Base-by-base conservation (phyloP, 2,888 invertebrate species). In the Hymenopus coronatus region DNA sequence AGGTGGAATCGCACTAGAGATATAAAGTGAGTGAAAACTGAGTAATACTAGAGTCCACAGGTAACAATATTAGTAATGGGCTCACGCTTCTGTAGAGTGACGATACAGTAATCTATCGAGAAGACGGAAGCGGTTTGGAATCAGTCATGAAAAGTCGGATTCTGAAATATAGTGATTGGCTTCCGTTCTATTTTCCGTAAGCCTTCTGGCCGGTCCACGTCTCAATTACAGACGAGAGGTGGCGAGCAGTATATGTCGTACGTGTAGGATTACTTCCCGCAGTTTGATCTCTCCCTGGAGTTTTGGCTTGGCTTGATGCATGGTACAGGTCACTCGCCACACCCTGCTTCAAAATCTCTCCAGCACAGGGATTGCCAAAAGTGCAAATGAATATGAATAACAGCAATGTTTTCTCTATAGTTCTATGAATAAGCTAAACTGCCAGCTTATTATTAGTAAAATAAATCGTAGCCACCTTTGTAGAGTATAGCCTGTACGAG, bases 181-280 rank as follows among this genome's bases (percentile, higher is more conserved):
- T 20, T 14, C 20, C 25, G 54, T 70, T 70, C 54, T 70, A 70
- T 70, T 70, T 70, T 70, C 54, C 3, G 54, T 70, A 70, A 70
- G 54, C 54, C 54, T 70, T 70, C 20, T 70, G 15, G 40, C 28
- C 14, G 27, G 28, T 27, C 27, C 82, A 15, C 30, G 33, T 33
- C 87, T 82, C 87, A 87, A 82, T 87, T 87, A 87, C 46, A 70
- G 54, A 70, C 54, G 54, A 70, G 54, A 70, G 46, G 27, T 25
- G 46, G 27, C n/a, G 70, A 54, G 88, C 84, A 28, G 89, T 89
- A 88, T 86, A 88, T 82, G 85, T 84, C 88, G 90, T 88, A 90
- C 90, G 90, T 90, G 90, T 82, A 88, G 85, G 89, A 90, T 90
- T 90, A 90, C 90, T 84, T 70, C 82, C 30, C 20, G 46, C 27